Base-by-base conservation (phyloP, 1,140 invertebrate species). In the Brachionus koreanus region DNA sequence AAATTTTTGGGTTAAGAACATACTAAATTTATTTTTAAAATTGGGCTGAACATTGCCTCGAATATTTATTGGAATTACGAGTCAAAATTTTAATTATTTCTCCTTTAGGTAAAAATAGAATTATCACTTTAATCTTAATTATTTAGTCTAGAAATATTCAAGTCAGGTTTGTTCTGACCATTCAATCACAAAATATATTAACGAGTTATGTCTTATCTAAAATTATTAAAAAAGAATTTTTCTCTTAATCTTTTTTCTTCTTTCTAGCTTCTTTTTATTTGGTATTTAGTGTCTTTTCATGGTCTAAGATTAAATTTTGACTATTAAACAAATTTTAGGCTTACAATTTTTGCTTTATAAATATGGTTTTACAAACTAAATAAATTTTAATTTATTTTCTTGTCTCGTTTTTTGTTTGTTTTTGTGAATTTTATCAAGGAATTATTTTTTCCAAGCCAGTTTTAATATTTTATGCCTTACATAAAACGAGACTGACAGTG, bases 91-190 rank as follows among this genome's bases (percentile, higher is more conserved):
- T 57, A 57, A 57, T 57, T 57, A 57, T 16, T 57, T 57, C 49
- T 5, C 49, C 49, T 57, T 19, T 25, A 19, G 49, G 49, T 57
- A 57, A 57, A 57, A 57, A 57, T 57, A 57, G 49, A 57, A 57
- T 57, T 57, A 57, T 57, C 49, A 57, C 49, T 57, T 57, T 57
- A 57, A 16, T 57, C 49, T 57, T 57, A 23, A 9, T 57, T 57
- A 57, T 57, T 23, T 57, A 57, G 16, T 57, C 49, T n/a, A 57
- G 49, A 57, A 19, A 7, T 57, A 57, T 57, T 25, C 49, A 65
- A 65, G 63, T 65, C 63, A 65, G 63, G 63, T 25, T 33, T 25
- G 33, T 65, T 65, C 29, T 65, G 63, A 65, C 63, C 63, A 65
- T 65, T 65, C 33, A 65, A 33, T 29, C 33, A 33, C 33, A 65